Conservation (phyloP, 37 sponge, comb jelly and placozoan genomes). For the Hormiphora californensis region DNA sequence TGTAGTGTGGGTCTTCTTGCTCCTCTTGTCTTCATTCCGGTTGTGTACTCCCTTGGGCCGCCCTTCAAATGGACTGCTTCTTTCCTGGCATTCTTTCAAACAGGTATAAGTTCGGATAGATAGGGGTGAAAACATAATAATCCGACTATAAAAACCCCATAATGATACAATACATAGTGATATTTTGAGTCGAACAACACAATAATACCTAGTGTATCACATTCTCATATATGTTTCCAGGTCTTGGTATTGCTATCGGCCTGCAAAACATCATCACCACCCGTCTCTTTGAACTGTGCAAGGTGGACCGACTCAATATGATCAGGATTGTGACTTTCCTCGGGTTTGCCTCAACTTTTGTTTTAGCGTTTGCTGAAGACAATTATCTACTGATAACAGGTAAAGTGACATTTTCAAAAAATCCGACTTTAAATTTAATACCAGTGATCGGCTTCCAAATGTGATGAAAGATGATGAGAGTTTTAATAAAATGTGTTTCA, state of each 20-base stretch:
- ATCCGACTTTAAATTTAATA: too few relatives aligned
- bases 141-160: too few relatives aligned
- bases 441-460: too few relatives aligned
- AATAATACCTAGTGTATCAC: too few relatives aligned
- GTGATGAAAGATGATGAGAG: too few relatives aligned
- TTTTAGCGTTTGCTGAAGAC: conserved; percentile 21
- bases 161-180: too few relatives aligned
- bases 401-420: too few relatives aligned
- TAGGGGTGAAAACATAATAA: too few relatives aligned
- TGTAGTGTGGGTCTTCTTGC: not conserved
- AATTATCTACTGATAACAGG: not conserved
- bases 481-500: too few relatives aligned
- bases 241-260: not conserved
- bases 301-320: not conserved
- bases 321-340: not conserved
- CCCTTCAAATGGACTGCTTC: conserved; percentile 25
- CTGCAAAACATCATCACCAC: not conserved
- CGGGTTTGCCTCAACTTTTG: conserved; percentile 16
- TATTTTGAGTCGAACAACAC: too few relatives aligned
- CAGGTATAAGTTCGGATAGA: conserved; percentile 35
- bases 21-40: not conserved
- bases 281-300: conserved; percentile 1
- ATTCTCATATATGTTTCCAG: too few relatives aligned
- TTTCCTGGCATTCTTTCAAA: not conserved
- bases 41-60: not conserved